Percentiles rank a stretch among this genome's conserved stretches.
Evolutionary conservation across 2,888 invertebrate species (phyloP).

Genomic region (Tenthredo livida): DNA sequence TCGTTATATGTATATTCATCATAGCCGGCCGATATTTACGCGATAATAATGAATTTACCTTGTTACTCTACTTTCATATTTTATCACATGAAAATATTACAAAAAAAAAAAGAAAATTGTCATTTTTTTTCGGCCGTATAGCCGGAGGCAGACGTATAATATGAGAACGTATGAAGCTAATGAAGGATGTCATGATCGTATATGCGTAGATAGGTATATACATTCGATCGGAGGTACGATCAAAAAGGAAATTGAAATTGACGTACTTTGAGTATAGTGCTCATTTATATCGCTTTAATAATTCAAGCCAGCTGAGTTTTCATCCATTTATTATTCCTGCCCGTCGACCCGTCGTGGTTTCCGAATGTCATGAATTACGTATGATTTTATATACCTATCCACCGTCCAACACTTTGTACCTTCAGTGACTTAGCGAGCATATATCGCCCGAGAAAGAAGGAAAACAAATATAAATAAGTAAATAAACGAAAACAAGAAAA

Average conservation of each 20-base stretch:
- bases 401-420: neutral
- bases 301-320: constrained; percentile 2
- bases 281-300: constrained; percentile 18
- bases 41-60: neutral
- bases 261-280: constrained; percentile 8
- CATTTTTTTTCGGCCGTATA: neutral
- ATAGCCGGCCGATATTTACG: neutral
- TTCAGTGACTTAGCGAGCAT: neutral
- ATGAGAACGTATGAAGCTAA: neutral
- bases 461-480: neutral
- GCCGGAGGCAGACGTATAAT: neutral
- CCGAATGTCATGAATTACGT: constrained; percentile 36
- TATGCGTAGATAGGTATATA: neutral
- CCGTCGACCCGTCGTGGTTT: neutral
- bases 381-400: constrained; percentile 28
- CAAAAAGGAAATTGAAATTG: constrained; percentile 8
- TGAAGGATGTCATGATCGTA: neutral
- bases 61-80: neutral
- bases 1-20: neutral
- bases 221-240: neutral
- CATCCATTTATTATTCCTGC: constrained; percentile 25
- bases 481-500: neutral
- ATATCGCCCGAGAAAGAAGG: neutral
- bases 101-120: neutral
- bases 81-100: neutral